Percentiles rank a stretch among this genome's conserved stretches.
Evolutionary conservation across 2,113 vertebrate genomes (phyloP).

Genomic region (Chrysochloris asiatica): DNA sequence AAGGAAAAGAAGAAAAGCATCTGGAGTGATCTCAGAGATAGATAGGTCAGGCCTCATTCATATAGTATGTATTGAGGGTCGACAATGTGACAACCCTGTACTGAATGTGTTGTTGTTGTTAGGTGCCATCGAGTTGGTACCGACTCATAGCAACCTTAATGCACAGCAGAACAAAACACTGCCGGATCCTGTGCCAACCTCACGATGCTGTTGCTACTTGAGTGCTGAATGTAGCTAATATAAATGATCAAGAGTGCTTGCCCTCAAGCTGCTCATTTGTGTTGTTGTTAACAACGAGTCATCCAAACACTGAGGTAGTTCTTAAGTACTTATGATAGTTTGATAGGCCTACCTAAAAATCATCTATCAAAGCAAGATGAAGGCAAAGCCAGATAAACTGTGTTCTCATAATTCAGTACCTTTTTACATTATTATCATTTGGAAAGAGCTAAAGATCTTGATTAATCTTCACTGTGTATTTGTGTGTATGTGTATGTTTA

Average conservation of each 20-base stretch:
- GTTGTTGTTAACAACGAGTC: no score
- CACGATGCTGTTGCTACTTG: no score
- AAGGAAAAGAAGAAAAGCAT: neutral
- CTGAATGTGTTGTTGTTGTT: neutral
- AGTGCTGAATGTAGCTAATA: no score
- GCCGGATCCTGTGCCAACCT: no score
- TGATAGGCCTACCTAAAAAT: neutral
- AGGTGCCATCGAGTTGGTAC: no score
- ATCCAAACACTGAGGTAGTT: neutral
- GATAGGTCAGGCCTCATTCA: neutral
- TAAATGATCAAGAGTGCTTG: neutral
- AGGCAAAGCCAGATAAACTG: neutral
- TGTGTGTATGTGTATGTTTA: no score
- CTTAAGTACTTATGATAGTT: neutral
- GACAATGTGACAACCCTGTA: neutral
- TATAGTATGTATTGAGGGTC: neutral
- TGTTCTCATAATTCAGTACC: neutral
- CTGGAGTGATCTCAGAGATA: neutral
- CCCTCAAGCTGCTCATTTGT: neutral
- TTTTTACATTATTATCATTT: neutral
- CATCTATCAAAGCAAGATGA: no score
- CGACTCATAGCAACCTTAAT: no score
- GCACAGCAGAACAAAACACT: no score
- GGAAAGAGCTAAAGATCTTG: constrained; percentile 21
- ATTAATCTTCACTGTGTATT: neutral